phyloP scores from a whole-genome alignment of 2,797 vertebrate species.

The Chromis chromis region DNA sequence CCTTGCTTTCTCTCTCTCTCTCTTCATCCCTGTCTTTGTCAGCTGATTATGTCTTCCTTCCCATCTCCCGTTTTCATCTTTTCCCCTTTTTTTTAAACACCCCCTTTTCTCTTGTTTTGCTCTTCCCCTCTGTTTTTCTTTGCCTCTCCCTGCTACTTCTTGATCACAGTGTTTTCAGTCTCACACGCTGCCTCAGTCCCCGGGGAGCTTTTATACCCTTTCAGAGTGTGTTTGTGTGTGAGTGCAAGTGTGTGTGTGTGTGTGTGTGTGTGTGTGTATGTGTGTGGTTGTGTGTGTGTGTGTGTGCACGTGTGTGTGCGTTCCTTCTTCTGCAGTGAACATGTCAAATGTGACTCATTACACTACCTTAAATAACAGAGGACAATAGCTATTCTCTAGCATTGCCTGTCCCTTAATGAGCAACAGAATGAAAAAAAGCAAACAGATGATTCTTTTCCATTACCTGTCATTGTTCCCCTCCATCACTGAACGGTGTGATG shows the following conservation, averaged over 20 bases:
- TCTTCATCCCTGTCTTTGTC: conserved; percentile 30
- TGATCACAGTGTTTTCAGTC: conserved; percentile 75
- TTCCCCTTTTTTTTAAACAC: conserved; percentile 41
- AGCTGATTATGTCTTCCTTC: conserved; percentile 50
- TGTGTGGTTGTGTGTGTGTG: conserved; percentile 14
- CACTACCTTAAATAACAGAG: conserved; percentile 54
- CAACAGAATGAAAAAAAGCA: conserved; percentile 6
- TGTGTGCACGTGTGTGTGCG: conserved; percentile 1
- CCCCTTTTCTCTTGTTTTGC: conserved; percentile 61
- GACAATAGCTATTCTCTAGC: conserved; percentile 31
- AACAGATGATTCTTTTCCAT: conserved; percentile 7
- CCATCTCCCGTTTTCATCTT: conserved; percentile 51
- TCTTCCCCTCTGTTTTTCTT: conserved; percentile 46
- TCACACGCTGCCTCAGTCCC: conserved; percentile 63
- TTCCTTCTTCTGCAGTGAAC: conserved; percentile 43
- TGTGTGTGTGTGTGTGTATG: conserved; percentile 11
- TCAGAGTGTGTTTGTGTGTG: conserved; percentile 43
- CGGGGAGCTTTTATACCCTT: conserved; percentile 78
- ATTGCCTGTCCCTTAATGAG: conserved; percentile 35
- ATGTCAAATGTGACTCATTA: conserved; percentile 70
- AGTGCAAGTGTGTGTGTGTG: conserved; percentile 20
- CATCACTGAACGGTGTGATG: neutral
- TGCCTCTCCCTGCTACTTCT: conserved; percentile 57
- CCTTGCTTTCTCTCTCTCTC: conserved; percentile 9
- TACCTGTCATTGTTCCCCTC: conserved; percentile 13